Evolutionary conservation across 2,888 invertebrate species (phyloP).

Genomic region (Leucophora obtusa): DNA sequence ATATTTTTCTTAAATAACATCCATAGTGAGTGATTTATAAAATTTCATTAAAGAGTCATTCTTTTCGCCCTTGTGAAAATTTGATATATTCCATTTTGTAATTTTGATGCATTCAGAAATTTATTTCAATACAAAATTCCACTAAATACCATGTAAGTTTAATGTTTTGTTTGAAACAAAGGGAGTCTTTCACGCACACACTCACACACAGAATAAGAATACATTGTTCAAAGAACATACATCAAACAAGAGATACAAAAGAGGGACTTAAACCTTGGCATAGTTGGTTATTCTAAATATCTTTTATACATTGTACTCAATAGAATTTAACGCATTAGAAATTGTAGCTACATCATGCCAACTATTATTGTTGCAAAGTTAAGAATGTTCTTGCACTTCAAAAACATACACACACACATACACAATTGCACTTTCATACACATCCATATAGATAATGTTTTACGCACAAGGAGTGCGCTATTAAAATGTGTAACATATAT

Average conservation of each 20-base stretch:
- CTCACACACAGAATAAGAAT: neutral
- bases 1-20: too few relatives aligned
- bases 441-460: neutral
- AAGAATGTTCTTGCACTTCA: neutral
- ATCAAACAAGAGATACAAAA: constrained; percentile 30
- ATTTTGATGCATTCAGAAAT: neutral
- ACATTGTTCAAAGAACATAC: constrained; percentile 11
- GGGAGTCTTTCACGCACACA: neutral
- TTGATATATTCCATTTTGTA: neutral
- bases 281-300: constrained; percentile 7
- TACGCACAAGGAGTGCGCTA: too few relatives aligned
- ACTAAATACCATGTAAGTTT: neutral
- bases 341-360: neutral
- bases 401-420: neutral
- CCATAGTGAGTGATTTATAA: too few relatives aligned
- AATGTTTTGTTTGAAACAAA: neutral
- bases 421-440: neutral
- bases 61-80: neutral
- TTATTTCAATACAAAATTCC: neutral
- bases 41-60: too few relatives aligned
- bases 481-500: too few relatives aligned
- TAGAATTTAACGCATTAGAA: constrained; percentile 3
- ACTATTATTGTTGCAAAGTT: neutral
- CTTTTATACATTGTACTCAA: neutral
- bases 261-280: constrained; percentile 26